Evolutionary conservation across 1,140 invertebrate genomes (phyloP).

Genomic region (Diprion similis): DNA sequence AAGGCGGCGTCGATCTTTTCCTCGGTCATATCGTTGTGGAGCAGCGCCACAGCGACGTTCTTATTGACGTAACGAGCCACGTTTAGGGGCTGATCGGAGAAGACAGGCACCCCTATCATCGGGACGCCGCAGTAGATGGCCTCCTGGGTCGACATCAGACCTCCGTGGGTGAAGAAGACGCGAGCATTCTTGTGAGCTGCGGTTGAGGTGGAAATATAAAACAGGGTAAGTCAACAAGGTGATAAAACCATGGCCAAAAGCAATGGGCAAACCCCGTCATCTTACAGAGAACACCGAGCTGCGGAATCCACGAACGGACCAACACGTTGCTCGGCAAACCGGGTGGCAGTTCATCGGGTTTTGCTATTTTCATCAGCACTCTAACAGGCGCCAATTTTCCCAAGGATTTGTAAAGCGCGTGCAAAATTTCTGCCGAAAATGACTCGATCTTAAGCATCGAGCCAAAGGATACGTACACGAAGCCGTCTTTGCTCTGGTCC

Average conservation of each 20-base stretch:
- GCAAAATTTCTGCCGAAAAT: conserved; percentile 43
- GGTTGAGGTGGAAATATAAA: neutral
- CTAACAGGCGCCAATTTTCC: conserved; percentile 60
- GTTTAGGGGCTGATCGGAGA: conserved; percentile 64
- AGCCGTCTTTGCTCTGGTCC: conserved; percentile 52
- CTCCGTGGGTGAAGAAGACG: conserved; percentile 72
- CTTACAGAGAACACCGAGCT: conserved; percentile 65
- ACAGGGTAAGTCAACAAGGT: conserved; percentile 14
- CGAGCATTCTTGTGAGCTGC: conserved; percentile 58
- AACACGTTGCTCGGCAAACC: conserved; percentile 63
- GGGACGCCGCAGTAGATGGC: conserved; percentile 71
- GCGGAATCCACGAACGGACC: conserved; percentile 69
- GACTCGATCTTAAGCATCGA: conserved; percentile 50
- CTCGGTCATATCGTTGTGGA: conserved; percentile 46
- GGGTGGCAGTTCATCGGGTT: conserved; percentile 45
- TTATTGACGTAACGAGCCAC: conserved; percentile 41
- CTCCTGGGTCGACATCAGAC: conserved; percentile 72
- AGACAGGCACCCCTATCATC: conserved; percentile 71
- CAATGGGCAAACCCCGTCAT: conserved; percentile 10
- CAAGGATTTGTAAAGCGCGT: conserved; percentile 60
- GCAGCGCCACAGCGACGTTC: conserved; percentile 34
- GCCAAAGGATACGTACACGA: conserved; percentile 60
- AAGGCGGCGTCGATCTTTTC: conserved; percentile 60
- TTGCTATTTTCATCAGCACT: conserved; percentile 67
- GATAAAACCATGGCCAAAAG: conserved; percentile 6